phyloP scores from a whole-genome alignment of 2,888 invertebrate species.

The Thalpophila matura region DNA sequence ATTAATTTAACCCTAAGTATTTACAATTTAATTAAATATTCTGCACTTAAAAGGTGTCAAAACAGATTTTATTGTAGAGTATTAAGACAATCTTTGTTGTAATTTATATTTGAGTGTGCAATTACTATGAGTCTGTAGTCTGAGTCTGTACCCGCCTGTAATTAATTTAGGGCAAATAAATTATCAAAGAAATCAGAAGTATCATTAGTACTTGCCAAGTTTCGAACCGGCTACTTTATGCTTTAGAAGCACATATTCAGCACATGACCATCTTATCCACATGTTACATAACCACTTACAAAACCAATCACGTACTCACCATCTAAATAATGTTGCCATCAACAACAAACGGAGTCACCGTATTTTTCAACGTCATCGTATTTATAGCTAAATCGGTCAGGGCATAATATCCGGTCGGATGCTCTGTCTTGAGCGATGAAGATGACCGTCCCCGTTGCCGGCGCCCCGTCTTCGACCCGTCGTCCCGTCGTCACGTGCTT shows the following conservation, averaged over 20 bases:
- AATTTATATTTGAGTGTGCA: neutral
- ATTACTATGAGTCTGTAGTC: neutral
- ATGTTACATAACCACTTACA: slow-evolving; percentile 6
- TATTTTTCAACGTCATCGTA: slow-evolving; percentile 58
- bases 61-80: slow-evolving; percentile 1
- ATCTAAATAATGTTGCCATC: slow-evolving; percentile 30
- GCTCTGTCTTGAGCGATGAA: slow-evolving; percentile 73
- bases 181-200: neutral
- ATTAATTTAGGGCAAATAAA: fast-evolving
- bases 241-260: neutral
- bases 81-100: neutral
- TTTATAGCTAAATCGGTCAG: slow-evolving; percentile 63
- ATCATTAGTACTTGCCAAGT: neutral
- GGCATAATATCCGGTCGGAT: slow-evolving; percentile 64
- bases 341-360: slow-evolving; percentile 24
- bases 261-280: neutral
- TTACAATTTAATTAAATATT: slow-evolving; percentile 18
- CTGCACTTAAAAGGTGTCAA: slow-evolving; percentile 7
- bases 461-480: slow-evolving; percentile 47
- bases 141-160: no score
- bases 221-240: neutral
- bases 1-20: slow-evolving; percentile 22
- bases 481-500: slow-evolving; percentile 59
- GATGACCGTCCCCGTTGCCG: slow-evolving; percentile 69
- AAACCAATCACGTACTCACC: slow-evolving; percentile 33